Evolutionary conservation across 2,113 vertebrate genomes (phyloP).

Genomic region (Anas platyrhynchos): DNA sequence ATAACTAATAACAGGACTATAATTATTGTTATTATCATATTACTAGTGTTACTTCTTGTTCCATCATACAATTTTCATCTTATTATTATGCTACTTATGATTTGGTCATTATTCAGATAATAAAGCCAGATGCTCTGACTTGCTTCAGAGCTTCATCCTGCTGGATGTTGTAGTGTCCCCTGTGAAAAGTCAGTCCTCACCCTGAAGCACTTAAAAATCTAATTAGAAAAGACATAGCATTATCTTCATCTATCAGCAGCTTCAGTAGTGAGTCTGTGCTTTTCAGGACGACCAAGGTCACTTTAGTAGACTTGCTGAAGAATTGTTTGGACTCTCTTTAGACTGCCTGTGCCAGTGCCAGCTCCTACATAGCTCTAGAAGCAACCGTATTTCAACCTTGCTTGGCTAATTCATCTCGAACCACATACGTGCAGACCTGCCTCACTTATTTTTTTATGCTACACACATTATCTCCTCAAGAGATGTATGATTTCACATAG

Average conservation of each 20-base stretch:
- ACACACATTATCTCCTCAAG: neutral
- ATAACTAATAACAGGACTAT: neutral
- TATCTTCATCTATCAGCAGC: neutral
- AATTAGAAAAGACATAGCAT: constrained; percentile 24
- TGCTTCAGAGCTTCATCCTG: neutral
- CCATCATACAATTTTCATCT: neutral
- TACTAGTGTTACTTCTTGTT: neutral
- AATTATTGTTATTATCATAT: constrained; percentile 9
- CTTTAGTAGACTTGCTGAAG: neutral
- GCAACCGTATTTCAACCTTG: neutral
- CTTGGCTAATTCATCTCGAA: neutral
- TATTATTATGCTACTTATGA: neutral
- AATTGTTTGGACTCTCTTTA: neutral
- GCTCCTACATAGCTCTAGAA: neutral
- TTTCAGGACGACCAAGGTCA: neutral
- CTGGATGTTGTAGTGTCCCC: neutral
- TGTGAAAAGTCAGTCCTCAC: constrained; percentile 2
- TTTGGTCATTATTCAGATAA: neutral
- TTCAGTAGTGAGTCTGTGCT: neutral
- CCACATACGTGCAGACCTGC: no score
- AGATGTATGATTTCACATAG: neutral
- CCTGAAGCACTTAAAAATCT: constrained; percentile 18
- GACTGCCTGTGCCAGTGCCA: neutral
- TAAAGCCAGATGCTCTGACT: constrained; percentile 31
- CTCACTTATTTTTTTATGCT: neutral